These are phyloP conservation scores for Candidula unifasciata DNA, from an alignment of 2,888 invertebrate species.

Conservation along the genomic window DNA sequence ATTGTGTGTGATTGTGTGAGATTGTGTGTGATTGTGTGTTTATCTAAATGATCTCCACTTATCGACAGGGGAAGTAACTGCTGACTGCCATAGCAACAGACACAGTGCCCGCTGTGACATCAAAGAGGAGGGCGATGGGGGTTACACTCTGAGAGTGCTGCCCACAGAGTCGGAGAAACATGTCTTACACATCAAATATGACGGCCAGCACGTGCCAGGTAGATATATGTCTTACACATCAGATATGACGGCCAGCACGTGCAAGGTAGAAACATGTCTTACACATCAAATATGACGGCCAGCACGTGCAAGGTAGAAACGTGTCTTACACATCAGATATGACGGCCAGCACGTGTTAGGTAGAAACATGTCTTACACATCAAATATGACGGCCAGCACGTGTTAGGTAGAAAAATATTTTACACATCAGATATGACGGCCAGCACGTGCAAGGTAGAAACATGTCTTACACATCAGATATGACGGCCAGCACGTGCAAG, in stretches of 20 bases:
- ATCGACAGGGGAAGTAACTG: constrained; percentile 89
- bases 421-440: constrained; percentile 95
- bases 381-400: too few species aligned
- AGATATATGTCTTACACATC: too few species aligned
- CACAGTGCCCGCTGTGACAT: constrained; percentile 98
- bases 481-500: constrained; percentile 81
- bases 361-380: too few species aligned
- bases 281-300: constrained; percentile 95
- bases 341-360: constrained; percentile 81
- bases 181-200: constrained; percentile 91
- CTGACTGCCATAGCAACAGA: constrained; percentile 93
- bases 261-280: too few species aligned
- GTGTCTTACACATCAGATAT: constrained; percentile 92
- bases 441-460: constrained; percentile 97
- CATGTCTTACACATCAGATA: constrained; percentile 94
- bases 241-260: too few species aligned
- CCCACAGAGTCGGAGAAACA: constrained; percentile 97
- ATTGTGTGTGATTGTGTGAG: too few species aligned
- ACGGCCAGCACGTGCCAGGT: constrained; percentile 81
- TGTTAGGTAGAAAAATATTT: too few species aligned
- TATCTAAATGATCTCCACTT: too few species aligned
- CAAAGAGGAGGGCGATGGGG: constrained; percentile 97
- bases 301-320: constrained; percentile 98
- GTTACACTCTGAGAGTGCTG: constrained; percentile 92
- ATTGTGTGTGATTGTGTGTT: too few species aligned